These are phyloP conservation scores for Perizoma flavofasciatum DNA, from an alignment of 2,888 invertebrate species.

Conservation along the genomic window DNA sequence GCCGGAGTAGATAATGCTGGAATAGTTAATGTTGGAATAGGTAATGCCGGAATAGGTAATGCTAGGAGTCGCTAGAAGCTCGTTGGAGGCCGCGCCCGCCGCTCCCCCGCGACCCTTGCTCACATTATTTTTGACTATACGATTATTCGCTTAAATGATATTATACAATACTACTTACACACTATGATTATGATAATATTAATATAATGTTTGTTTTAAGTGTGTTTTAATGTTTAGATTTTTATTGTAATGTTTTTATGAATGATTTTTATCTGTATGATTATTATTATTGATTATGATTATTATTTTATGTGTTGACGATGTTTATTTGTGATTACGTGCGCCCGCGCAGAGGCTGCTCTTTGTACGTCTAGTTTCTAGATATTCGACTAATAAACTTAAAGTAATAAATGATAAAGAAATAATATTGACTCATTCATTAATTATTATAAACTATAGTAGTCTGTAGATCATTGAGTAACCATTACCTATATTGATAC, in stretches of 20 bases:
- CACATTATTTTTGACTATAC: conserved; percentile 83
- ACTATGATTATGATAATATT: conserved; percentile 83
- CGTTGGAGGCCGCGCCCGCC: conserved; percentile 49
- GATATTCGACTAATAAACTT: conserved; percentile 76
- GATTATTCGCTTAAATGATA: conserved; percentile 83
- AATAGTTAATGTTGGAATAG: conserved; percentile 16
- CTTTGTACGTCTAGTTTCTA: conserved; percentile 70
- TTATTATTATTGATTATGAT: conserved; percentile 78
- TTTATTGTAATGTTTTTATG: conserved; percentile 85
- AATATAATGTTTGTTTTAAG: conserved; percentile 85
- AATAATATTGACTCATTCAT: conserved; percentile 81
- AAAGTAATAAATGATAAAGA: conserved; percentile 74
- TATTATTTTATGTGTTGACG: conserved; percentile 84
- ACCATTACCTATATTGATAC: conserved; percentile 84
- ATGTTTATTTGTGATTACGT: conserved; percentile 82
- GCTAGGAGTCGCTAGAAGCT: conserved; percentile 21
- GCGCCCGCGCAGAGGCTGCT: conserved; percentile 78
- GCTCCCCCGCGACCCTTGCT: conserved; percentile 75
- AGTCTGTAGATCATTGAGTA: conserved; percentile 83
- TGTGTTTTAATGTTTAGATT: conserved; percentile 84
- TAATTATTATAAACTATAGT: conserved; percentile 78
- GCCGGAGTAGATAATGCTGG: conserved; percentile 23
- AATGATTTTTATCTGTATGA: conserved; percentile 84
- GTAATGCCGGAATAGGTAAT: conserved; percentile 16
- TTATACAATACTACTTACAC: conserved; percentile 79